Percentiles rank a stretch among this genome's conserved stretches.
Conservation (phyloP, 1,140 invertebrate species). For the Procambarus virginalis region DNA sequence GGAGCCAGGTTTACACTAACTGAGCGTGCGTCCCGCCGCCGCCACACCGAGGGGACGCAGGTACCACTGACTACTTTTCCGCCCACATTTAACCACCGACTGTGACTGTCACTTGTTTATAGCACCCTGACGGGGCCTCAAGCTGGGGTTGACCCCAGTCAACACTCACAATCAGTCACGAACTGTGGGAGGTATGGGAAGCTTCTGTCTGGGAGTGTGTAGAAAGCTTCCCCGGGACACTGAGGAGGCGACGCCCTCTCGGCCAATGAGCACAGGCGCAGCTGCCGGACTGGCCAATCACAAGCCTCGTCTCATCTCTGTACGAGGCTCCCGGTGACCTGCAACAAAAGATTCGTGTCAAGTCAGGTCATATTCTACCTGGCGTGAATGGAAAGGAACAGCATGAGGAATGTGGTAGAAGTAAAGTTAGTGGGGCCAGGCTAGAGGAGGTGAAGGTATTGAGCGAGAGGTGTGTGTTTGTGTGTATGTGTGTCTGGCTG, state of each 20-base stretch:
- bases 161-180: neutral
- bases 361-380: conserved; percentile 35
- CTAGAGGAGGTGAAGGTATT: conserved; percentile 9
- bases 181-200: neutral
- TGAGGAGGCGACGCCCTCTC: conserved; percentile 50
- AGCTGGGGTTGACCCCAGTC: neutral
- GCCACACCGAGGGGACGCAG: conserved; percentile 16
- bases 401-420: neutral
- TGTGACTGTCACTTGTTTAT: neutral
- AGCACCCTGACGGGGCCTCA: neutral
- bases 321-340: conserved; percentile 46
- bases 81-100: neutral
- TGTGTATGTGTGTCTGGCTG: neutral
- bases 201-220: conserved; percentile 3
- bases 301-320: conserved; percentile 20
- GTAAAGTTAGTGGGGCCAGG: neutral
- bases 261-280: conserved; percentile 59
- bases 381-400: neutral
- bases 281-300: conserved; percentile 53
- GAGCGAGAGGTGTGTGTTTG: conserved; percentile 1
- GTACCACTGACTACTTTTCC: neutral
- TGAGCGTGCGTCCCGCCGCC: conserved; percentile 36
- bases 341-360: conserved; percentile 52
- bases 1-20: conserved; percentile 43
- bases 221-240: neutral